A percentile compares a stretch with the other conserved stretches of the same genome.
Conservation (phyloP, 2,888 invertebrate genomes). For the Hyalella azteca region DNA sequence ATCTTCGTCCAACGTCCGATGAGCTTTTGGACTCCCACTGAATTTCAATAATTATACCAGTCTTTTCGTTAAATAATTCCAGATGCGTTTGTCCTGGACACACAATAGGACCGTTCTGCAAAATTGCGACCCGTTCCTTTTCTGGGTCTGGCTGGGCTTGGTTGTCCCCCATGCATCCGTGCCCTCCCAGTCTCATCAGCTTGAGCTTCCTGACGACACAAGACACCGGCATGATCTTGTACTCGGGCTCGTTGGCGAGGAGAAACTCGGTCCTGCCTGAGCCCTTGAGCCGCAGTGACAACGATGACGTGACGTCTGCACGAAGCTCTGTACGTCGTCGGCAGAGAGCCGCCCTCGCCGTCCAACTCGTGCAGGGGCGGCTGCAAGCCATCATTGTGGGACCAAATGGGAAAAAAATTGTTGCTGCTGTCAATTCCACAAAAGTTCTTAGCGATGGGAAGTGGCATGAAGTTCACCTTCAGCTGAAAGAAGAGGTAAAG, state of each 20-base stretch:
- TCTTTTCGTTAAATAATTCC: background rate
- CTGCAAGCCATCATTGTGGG: constrained; percentile 46
- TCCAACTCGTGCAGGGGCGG: constrained; percentile 43
- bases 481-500: background rate
- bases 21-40: no score
- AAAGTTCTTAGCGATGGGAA: constrained; percentile 30
- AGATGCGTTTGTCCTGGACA: constrained; percentile 56
- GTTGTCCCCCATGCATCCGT: constrained; percentile 49
- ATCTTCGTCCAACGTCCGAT: no score
- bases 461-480: constrained; percentile 40
- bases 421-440: constrained; percentile 16
- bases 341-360: constrained; percentile 28
- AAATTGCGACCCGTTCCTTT: constrained; percentile 49
- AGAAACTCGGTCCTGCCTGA: background rate
- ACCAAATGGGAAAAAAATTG: background rate
- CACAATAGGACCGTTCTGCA: constrained; percentile 48
- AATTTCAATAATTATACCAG: no score
- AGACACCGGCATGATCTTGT: constrained; percentile 48
- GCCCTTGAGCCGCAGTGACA: background rate
- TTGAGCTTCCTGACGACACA: constrained; percentile 47
- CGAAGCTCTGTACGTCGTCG: background rate
- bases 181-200: constrained; percentile 47
- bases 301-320: background rate
- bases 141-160: constrained; percentile 52
- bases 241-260: constrained; percentile 49